These are phyloP conservation scores for Eilema griseolum DNA, from an alignment of 2,888 invertebrate species.

Conservation along the genomic window DNA sequence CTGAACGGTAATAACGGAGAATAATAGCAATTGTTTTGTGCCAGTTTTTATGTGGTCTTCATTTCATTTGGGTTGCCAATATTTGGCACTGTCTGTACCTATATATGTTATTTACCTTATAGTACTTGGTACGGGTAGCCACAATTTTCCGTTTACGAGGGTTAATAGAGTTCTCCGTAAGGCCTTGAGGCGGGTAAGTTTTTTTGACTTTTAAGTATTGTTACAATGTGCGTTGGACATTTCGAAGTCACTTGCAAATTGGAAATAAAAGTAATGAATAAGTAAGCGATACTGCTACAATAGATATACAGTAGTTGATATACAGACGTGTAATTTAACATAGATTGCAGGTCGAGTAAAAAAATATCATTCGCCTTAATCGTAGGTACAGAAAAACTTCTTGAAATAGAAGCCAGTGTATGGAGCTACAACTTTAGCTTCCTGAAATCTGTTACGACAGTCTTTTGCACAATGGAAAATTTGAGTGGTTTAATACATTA, in stretches of 20 bases:
- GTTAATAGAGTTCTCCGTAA: slow-evolving; percentile 30
- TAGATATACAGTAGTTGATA: not conserved
- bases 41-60: slow-evolving; percentile 80
- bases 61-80: slow-evolving; percentile 61
- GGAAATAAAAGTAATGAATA: not conserved
- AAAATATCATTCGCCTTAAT: too few species aligned
- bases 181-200: not conserved
- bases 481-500: too few species aligned
- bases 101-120: slow-evolving; percentile 41
- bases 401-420: too few species aligned
- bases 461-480: too few species aligned
- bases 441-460: too few species aligned
- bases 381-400: too few species aligned
- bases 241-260: not conserved
- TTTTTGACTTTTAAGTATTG: not conserved
- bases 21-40: slow-evolving; percentile 80
- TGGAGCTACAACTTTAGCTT: too few species aligned
- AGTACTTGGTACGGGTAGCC: slow-evolving; percentile 29
- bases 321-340: not conserved
- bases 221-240: not conserved
- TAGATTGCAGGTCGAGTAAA: too few species aligned
- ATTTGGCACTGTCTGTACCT: slow-evolving; percentile 38
- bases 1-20: slow-evolving; percentile 83
- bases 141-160: slow-evolving; percentile 34
- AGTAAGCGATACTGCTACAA: not conserved